Conservation (phyloP, 2,113 vertebrate genomes). For the Poicephalus gulielmi region DNA sequence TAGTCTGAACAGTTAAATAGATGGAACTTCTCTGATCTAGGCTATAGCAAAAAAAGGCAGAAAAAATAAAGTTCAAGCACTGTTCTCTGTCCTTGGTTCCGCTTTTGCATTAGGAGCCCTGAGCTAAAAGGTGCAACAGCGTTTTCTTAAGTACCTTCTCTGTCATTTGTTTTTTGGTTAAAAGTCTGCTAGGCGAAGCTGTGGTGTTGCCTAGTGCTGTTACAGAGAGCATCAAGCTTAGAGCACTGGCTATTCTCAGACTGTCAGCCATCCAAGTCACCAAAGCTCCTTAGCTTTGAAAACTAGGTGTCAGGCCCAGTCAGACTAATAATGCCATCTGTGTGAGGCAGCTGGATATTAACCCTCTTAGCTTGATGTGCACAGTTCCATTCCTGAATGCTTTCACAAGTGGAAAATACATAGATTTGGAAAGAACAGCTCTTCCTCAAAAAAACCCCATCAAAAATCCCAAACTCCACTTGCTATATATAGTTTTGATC, state of each 20-base stretch:
- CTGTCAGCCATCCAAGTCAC: constrained; percentile 34
- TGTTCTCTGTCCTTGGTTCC: neutral
- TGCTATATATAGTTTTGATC: neutral
- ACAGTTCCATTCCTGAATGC: neutral
- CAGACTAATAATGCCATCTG: constrained; percentile 59
- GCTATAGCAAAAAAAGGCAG: neutral
- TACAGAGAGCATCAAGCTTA: neutral
- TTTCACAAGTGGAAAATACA: neutral
- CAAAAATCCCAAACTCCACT: neutral
- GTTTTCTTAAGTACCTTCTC: neutral
- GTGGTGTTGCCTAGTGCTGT: neutral
- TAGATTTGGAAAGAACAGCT: neutral
- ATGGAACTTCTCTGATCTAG: neutral
- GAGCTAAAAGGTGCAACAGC: neutral
- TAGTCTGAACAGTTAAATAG: neutral
- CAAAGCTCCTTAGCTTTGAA: constrained; percentile 64
- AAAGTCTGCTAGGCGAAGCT: neutral
- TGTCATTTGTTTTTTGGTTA: neutral
- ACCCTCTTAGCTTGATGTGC: neutral
- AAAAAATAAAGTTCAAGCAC: neutral
- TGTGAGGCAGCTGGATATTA: constrained; percentile 49
- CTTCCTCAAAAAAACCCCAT: neutral
- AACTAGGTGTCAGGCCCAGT: constrained; percentile 39
- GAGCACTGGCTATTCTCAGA: constrained; percentile 11
- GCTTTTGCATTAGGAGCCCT: neutral